Percentiles rank a stretch among this genome's conserved stretches.
These are phyloP conservation scores for Epinephelus coioides DNA, from an alignment of 2,797 vertebrate genomes.

Conservation along the genomic window DNA sequence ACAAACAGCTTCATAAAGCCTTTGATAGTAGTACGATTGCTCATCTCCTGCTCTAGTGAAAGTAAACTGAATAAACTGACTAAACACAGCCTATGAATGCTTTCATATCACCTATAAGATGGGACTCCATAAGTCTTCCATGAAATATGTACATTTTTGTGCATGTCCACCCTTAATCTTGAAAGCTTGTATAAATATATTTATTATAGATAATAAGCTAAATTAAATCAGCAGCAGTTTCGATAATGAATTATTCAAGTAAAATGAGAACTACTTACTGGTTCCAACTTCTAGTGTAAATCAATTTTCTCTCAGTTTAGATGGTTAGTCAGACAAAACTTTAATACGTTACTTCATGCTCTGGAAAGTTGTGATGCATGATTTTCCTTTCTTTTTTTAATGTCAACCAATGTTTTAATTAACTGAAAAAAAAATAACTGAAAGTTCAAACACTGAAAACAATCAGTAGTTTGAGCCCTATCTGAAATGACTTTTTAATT, in stretches of 20 bases:
- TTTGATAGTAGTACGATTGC: background rate
- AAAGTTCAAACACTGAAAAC: slow-evolving; percentile 6
- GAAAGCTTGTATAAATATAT: too few species aligned
- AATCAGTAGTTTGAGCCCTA: background rate
- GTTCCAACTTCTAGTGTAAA: background rate
- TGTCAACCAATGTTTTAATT: background rate
- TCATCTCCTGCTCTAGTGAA: slow-evolving; percentile 24
- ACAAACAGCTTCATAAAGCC: slow-evolving; percentile 11
- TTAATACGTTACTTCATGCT: too few species aligned
- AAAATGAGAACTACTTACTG: background rate
- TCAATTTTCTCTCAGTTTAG: background rate
- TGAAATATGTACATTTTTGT: background rate
- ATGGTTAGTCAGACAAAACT: background rate
- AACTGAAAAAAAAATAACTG: background rate
- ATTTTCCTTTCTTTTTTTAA: background rate
- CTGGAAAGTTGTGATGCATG: background rate
- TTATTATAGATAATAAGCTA: too few species aligned
- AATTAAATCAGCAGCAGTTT: background rate
- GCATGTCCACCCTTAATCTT: background rate
- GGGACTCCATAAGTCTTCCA: background rate
- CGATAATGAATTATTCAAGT: background rate
- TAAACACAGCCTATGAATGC: background rate
- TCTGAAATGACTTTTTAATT: slow-evolving; percentile 13
- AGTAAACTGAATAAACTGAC: background rate
- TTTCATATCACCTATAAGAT: background rate